Conservation (phyloP, 2,113 vertebrate genomes). For the Perognathus longimembris region DNA sequence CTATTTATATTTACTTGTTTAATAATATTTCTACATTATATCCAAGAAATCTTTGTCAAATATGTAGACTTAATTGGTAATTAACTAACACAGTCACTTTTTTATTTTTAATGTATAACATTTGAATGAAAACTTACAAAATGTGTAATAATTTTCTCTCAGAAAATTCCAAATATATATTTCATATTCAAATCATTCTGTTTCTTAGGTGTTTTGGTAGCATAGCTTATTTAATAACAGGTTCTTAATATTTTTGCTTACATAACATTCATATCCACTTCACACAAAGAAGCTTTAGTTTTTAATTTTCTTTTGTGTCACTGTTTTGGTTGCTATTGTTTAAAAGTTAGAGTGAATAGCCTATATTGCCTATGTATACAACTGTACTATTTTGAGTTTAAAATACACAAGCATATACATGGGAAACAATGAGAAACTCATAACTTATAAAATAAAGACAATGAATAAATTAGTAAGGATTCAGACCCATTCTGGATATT, state of each 20-base stretch:
- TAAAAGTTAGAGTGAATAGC: neutral
- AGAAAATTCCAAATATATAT: slow-evolving; percentile 9
- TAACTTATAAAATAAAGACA: slow-evolving; percentile 1
- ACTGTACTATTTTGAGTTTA: neutral
- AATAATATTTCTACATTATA: neutral
- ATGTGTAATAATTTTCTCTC: neutral
- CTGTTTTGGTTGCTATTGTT: neutral
- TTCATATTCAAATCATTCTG: neutral
- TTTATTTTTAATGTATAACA: neutral
- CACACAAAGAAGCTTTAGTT: neutral
- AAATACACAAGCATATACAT: neutral
- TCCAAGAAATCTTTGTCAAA: neutral
- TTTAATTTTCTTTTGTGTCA: neutral
- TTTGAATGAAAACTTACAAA: neutral
- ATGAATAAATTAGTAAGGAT: neutral
- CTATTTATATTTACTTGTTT: neutral
- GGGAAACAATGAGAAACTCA: neutral
- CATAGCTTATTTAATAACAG: neutral
- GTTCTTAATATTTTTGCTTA: neutral
- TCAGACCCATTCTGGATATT: neutral
- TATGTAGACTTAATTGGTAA: neutral
- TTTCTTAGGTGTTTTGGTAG: neutral
- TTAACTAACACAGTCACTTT: neutral
- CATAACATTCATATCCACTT: neutral
- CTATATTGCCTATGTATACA: neutral